Base-by-base conservation (phyloP, 1,140 invertebrate genomes). In the Temnothorax nylanderi region DNA sequence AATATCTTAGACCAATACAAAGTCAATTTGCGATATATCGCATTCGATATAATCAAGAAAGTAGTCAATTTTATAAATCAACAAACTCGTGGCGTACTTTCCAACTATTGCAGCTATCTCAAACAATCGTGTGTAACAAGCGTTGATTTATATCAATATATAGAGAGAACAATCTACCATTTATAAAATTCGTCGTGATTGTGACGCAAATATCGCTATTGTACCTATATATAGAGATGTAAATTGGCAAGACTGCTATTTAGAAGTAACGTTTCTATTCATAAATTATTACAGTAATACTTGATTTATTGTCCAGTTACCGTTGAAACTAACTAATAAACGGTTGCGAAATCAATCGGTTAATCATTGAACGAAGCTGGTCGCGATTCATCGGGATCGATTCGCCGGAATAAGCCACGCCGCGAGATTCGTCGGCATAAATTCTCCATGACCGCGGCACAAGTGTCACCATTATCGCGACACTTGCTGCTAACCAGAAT, bases 401-500 rank as follows among this genome's bases (percentile, higher is more conserved):
- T 51, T 67, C 26, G 5, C 16, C 13, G 62, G n/a, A 75, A 89
- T 88, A 78, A 88, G 58, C 74, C 58, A 26, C 56, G 11, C 32
- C 56, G 32, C 44, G 82, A 62, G 26, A 76, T 58, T 64, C 78
- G 58, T 47, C 76, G 78, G 75, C 64, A 78, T 90, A 90, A 90
- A 90, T 90, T 90, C 75, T 62, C 18, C 47, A 21, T 72, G 89
- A 90, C 76, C 87, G 77, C 81, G 41, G 78, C 69, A 86, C 81
- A 62, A 82, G 76, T 88, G 89, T 86, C 89, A 72, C 80, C 64
- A 88, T 90, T 90, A 88, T 90, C 86, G 51, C 67, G 86, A 69
- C 72, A 90, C 89, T 90, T 90, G 81, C 86, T 77, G 69, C 85
- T 88, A 82, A 88, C 80, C 56, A 60, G 76, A 64, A 90, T 90